Evolutionary conservation across 2,888 invertebrate genomes (phyloP), one percentile per base, ranked within the genome.

Genomic region (Hoplodrina ambigua): DNA sequence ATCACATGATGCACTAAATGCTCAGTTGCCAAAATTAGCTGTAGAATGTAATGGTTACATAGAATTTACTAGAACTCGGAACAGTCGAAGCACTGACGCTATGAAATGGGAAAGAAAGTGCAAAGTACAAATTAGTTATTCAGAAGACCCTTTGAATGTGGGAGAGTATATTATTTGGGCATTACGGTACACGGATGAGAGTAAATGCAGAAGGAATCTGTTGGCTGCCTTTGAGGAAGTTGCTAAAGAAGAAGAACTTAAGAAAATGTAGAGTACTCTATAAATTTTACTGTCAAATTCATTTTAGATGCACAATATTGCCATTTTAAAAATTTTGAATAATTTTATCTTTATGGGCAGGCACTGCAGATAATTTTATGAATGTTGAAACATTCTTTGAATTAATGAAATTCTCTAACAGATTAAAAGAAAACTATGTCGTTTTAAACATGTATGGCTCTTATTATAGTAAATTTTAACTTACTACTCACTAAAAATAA

Each of bases 31-130:
- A n/a, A 96, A 91, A 81, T 81, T 93, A 69, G 94, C 92, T 41
- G 94, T 96, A 37, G 95, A 96, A 88, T 96, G 95, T 75, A 94
- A 93, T 78, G 95, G 96, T 50, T 94, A 92, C 69, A 90, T 96
- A 64, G 93, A 95, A 82, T 96, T 96, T 82, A 91, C 91, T 46
- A 91, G 94, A 82, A 89, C 91, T 19, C 90, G 92, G 74, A 94
- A 94, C 72, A 93, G 87, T 68, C 84, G 91, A 41, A 91, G 90
- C 80, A 81, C 83, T 77, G 96, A 94, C 72, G 84, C 86, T 71
- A 96, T 95, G 92, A 96, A 96, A 82, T 97, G 97, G 97, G 96
- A 96, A 75, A 92, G 97, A 67, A 96, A 96, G 58, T 97, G 97
- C 86, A 97, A 96, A 86, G 88, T 97, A 62, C 97, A 97, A 89